Conservation (phyloP, 2,797 vertebrate genomes). For the Oryzias sinensis region DNA sequence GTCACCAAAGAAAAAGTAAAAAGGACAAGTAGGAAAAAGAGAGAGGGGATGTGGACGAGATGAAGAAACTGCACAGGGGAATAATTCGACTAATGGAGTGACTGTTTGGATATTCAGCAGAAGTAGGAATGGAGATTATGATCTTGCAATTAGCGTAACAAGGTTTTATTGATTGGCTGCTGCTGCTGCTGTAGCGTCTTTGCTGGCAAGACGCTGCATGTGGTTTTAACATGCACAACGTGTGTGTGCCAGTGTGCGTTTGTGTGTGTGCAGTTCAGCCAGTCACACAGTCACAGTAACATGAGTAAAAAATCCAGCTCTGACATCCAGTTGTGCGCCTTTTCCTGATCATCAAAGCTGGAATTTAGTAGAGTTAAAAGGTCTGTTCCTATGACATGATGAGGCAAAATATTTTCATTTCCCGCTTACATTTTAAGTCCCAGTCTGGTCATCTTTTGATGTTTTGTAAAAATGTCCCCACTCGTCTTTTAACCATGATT, state of each 20-base stretch:
- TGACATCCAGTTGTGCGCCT: conserved; percentile 37
- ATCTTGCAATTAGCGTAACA: conserved; percentile 84
- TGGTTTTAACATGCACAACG: conserved; percentile 74
- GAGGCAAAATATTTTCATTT: conserved; percentile 64
- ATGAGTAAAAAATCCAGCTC: conserved; percentile 36
- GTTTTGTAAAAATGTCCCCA: too few species aligned
- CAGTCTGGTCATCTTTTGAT: too few species aligned
- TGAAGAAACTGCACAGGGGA: conserved; percentile 67
- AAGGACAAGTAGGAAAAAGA: conserved; percentile 38
- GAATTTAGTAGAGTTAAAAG: conserved; percentile 62
- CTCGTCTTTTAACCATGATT: too few species aligned
- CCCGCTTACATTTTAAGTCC: conserved; percentile 39
- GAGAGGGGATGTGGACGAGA: conserved; percentile 26
- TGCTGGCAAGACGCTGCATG: conserved; percentile 74
- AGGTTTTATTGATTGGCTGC: conserved; percentile 84
- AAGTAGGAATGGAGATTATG: conserved; percentile 80
- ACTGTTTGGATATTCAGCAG: conserved; percentile 81
- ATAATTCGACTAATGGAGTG: conserved; percentile 81
- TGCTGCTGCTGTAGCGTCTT: conserved; percentile 70
- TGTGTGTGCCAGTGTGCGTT: conserved; percentile 36
- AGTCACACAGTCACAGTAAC: conserved; percentile 42
- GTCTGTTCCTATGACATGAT: conserved; percentile 56
- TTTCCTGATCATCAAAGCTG: conserved; percentile 58
- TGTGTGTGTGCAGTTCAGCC: conserved; percentile 48
- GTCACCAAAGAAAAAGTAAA: conserved; percentile 48